Evolutionary conservation across 2,888 invertebrate genomes (phyloP), one percentile per base, ranked within the genome.

Genomic region (Steinernema carpocapsae): DNA sequence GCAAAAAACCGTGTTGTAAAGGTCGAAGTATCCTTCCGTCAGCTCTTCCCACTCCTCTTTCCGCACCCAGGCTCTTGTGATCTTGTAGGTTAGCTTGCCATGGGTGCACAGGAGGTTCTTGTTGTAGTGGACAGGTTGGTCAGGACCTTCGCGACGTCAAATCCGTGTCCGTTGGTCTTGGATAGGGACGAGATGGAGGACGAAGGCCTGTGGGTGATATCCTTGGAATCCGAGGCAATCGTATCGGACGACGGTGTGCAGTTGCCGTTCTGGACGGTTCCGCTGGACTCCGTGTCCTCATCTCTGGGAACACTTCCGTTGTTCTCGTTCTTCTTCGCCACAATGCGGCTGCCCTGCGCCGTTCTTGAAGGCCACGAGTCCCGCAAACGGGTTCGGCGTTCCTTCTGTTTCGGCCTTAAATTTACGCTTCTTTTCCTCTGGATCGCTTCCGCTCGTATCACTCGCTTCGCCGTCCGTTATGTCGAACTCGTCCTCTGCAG

Each of bases 41-140:
- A 86, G 72, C 26, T 74, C 56, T 0, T 76, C 71, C 85, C 85
- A 86, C 70, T 86, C 86, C 26, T 82, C 79, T 51, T 52, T 29
- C 0, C 37, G 43, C 22, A 80, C 46, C 79, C 82, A 79, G 1
- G 75, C 56, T 51, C 75, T 64, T 19, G 79, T 79, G 22, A 70
- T 74, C 12, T 56, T 51, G 45, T 48, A 75, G 0, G 70, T 74
- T n/a, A 78, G 48, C 48, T 29, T 51, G 59, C 76, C 80, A 71
- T 79, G 79, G 42, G 56, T 22, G 43, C 79, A 79, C 2, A 72
- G 7, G 37, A 79, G 52, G 22, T 78, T 75, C 22, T 70, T 72
- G 72, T 79, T 79, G 74, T 81, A 80, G 24, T 71, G 26, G 22
- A 72, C 70, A 24, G 73, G 78, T 22, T 10, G 70, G 22, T 6